phyloP scores from a whole-genome alignment of 2,797 vertebrate genomes.

The Enteromius afrohamiltoni region DNA sequence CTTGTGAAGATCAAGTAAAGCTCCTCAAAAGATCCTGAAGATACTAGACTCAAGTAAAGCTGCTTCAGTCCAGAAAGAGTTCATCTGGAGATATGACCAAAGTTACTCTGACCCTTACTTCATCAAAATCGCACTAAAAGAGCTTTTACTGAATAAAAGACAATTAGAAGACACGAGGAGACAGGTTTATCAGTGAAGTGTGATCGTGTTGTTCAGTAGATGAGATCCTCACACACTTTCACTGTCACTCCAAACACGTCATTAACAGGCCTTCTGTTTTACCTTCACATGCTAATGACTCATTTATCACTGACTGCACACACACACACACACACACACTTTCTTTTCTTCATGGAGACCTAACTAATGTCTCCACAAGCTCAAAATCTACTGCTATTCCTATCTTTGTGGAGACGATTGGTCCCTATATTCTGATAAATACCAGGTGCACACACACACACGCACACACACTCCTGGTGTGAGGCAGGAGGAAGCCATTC shows the following conservation, averaged over 20 bases:
- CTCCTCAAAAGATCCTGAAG: too few relatives aligned
- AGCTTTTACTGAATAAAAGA: not conserved
- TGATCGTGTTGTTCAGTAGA: not conserved
- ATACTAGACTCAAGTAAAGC: too few relatives aligned
- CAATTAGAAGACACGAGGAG: not conserved
- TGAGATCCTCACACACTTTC: slow-evolving; percentile 32
- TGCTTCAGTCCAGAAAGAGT: too few relatives aligned
- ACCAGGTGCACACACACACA: slow-evolving; percentile 58
- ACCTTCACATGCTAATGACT: slow-evolving; percentile 77
- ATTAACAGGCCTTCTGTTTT: slow-evolving; percentile 73
- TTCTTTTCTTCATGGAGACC: too few relatives aligned
- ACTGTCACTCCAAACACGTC: slow-evolving; percentile 54
- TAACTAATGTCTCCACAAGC: too few relatives aligned
- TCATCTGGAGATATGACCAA: too few relatives aligned
- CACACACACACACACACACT: slow-evolving; percentile 35
- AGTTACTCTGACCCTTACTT: too few relatives aligned
- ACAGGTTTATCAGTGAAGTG: too few relatives aligned
- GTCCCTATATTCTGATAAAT: too few relatives aligned
- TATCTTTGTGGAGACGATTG: too few relatives aligned
- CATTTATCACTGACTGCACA: slow-evolving; percentile 71
- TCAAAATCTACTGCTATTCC: too few relatives aligned
- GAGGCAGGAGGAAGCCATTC: slow-evolving; percentile 76
- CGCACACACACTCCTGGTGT: slow-evolving; percentile 67
- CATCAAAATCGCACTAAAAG: not conserved
- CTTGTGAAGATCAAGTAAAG: too few relatives aligned